Evolutionary conservation across 1,140 invertebrate genomes (phyloP).

Genomic region (Plectus sambesii): DNA sequence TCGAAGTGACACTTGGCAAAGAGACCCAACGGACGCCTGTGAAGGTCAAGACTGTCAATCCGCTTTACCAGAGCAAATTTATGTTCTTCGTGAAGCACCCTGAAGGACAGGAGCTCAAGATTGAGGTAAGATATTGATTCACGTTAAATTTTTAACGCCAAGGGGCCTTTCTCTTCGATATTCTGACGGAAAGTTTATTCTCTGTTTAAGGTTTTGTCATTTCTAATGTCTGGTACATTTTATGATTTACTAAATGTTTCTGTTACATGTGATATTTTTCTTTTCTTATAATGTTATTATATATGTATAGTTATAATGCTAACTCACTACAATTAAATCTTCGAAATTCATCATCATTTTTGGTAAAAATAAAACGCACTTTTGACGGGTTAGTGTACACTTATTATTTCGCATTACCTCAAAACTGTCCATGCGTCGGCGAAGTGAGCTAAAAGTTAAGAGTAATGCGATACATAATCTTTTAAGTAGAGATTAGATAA

Average conservation of each 20-base stretch:
- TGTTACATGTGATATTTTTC: constrained; percentile 8
- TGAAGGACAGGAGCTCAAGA: constrained; percentile 36
- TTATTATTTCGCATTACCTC: no score
- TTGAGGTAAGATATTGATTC: constrained; percentile 20
- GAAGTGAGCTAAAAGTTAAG: no score
- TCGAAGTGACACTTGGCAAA: constrained; percentile 37
- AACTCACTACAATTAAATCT: no score
- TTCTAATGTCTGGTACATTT: constrained; percentile 4
- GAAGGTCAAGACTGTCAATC: constrained; percentile 31
- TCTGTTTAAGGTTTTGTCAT: constrained; percentile 6
- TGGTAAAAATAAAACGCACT: no score
- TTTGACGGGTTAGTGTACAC: no score
- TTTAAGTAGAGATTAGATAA: constrained; percentile 4
- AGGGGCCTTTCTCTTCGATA: no score
- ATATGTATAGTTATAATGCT: no score
- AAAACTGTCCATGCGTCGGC: no score
- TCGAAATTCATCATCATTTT: no score
- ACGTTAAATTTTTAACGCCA: no score
- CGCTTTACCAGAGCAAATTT: constrained; percentile 33
- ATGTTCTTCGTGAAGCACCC: constrained; percentile 39
- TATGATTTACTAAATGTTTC: constrained; percentile 1
- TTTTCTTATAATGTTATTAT: constrained; percentile 8
- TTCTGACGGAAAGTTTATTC: no score
- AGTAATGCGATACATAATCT: not conserved
- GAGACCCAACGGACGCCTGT: constrained; percentile 36